Evolutionary conservation across 2,888 invertebrate species (phyloP).

Genomic region (Tenodera sinensis): DNA sequence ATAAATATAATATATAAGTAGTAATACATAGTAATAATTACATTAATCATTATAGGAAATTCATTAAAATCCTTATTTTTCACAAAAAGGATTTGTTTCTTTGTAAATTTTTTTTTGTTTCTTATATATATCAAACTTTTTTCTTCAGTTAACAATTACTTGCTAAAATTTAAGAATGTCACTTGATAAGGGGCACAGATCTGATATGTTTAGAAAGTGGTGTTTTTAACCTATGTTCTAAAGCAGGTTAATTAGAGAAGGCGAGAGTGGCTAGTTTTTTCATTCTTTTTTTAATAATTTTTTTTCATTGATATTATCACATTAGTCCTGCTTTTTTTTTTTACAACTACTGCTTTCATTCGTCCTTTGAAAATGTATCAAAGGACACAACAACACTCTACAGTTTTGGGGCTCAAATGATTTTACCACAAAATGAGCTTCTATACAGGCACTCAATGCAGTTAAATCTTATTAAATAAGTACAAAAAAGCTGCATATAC

Average conservation of each 20-base stretch:
- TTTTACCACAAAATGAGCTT: neutral
- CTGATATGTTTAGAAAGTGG: constrained; percentile 64
- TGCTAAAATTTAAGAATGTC: constrained; percentile 51
- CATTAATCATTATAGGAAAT: constrained; percentile 32
- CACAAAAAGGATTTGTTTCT: constrained; percentile 31
- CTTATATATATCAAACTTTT: constrained; percentile 49
- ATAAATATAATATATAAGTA: constrained; percentile 29
- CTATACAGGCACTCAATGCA: constrained; percentile 6
- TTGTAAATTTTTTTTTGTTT: constrained; percentile 47
- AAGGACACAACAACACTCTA: constrained; percentile 22
- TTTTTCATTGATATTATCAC: constrained; percentile 29
- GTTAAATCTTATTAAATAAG: neutral
- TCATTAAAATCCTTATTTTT: constrained; percentile 29
- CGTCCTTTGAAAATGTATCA: constrained; percentile 8
- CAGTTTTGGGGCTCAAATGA: constrained; percentile 26
- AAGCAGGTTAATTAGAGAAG: constrained; percentile 47
- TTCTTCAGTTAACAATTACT: constrained; percentile 37
- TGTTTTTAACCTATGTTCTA: constrained; percentile 48
- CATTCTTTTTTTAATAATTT: constrained; percentile 10
- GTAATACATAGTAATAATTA: constrained; percentile 31
- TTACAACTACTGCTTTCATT: constrained; percentile 18
- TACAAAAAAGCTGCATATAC: neutral
- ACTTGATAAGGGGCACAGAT: constrained; percentile 71
- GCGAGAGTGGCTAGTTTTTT: constrained; percentile 48
- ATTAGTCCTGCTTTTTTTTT: constrained; percentile 26